Evolutionary conservation across 1,140 invertebrate species (phyloP), one percentile per base, ranked within the genome.

Genomic region (Rhynchophorus ferrugineus): DNA sequence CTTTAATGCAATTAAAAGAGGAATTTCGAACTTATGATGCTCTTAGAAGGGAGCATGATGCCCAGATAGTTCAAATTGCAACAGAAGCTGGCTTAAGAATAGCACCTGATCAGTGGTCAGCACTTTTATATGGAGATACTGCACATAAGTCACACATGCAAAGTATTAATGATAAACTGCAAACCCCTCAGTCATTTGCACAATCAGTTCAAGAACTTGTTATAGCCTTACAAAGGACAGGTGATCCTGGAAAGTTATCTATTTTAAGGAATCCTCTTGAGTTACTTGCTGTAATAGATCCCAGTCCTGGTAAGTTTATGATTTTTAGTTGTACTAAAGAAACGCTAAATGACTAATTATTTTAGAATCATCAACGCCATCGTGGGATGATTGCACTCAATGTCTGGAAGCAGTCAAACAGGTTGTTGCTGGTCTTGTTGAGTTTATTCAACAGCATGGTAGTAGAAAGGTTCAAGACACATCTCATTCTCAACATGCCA

Each of bases 101-200:
- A 50, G 92, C 94, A 0, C 95, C 96, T 0, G 96, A 99, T 66
- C 95, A 98, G 67, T 99, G 95, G 96, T 95, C 92, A 5, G 90
- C 93, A 6, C 69, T 99, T 22, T 71, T 99, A 1, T 99, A 98
- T 69, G 95, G 95, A 1, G 95, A 99, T 68, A 85, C 86, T 0
- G 78, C 81, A 13, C 95, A 98, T 65, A 98, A 98, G 69, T 95
- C 92, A 14, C 93, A 98, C 66, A 98, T 99, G 95, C 95, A 99
- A 71, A 95, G 91, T 62, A 98, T 98, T 50, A 96, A 98, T 62
- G 85, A 91, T 61, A 91, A 95, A 75, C 71, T 95, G 21, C 91
- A 95, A 73, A 95, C 90, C 11, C 91, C 91, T 0, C 86, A 91
- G 58, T 90, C 87, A 1, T 94, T 95, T 71, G 82, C 85, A 1